Evolutionary conservation across 2,797 vertebrate species (phyloP).

Genomic region (Ibycter americanus): DNA sequence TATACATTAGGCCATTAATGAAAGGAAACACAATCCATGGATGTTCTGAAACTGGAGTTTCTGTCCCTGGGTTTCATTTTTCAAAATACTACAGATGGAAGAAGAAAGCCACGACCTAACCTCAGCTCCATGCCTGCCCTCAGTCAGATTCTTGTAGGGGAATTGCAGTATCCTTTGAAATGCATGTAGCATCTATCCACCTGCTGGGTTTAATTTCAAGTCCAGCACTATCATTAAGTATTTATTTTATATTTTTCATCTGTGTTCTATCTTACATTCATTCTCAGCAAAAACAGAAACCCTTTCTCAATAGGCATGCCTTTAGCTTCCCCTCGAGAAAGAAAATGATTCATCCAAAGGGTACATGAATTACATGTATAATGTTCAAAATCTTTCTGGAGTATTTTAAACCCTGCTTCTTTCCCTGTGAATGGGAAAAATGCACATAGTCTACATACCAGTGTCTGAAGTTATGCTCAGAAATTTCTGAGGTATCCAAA

Average conservation of each 20-base stretch:
- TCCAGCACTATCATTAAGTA: background rate
- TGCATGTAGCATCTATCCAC: background rate
- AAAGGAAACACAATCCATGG: background rate
- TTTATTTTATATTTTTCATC: background rate
- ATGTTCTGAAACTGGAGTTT: background rate
- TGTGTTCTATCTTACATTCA: background rate
- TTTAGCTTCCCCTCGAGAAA: background rate
- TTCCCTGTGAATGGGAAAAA: background rate
- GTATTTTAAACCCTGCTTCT: background rate
- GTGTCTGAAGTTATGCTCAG: background rate
- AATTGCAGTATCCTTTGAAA: background rate
- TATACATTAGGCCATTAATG: background rate
- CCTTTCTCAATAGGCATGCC: background rate
- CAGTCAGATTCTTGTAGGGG: background rate
- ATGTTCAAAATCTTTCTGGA: background rate
- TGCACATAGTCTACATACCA: background rate
- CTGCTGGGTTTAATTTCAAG: constrained; percentile 29
- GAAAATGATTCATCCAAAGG: background rate
- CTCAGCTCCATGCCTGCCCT: background rate
- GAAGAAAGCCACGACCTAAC: background rate
- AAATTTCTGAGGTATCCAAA: background rate
- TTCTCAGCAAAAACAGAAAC: background rate
- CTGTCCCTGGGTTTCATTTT: background rate
- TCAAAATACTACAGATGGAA: background rate
- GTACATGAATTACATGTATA: background rate